Base-by-base conservation (phyloP, 2,113 vertebrate species). In the Ardeotis arabs region DNA sequence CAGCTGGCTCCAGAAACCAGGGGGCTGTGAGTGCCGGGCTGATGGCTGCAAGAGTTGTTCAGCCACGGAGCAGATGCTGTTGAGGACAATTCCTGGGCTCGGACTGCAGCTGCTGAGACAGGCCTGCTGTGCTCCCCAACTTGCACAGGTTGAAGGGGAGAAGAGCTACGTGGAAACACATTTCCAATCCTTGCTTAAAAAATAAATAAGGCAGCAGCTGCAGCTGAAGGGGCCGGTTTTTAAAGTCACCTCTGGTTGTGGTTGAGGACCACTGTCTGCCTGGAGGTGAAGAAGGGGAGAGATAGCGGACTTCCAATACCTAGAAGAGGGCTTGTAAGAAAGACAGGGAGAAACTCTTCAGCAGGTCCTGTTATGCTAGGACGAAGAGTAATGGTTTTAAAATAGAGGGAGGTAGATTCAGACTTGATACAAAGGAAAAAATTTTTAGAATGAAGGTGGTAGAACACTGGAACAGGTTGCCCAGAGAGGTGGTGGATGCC, bases 241-340 rank as follows among this genome's bases (percentile, higher is more conserved):
- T 35, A 7, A 55, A 41, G 27, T 50, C 29, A 25, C 33, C 41
- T 4, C 21, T 72, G 41, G 37, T 25, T 53, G 49, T 55, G 53
- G 24, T 12, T 47, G 22, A 60, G 41, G 67, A 44, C 29, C 25
- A 35, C 39, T 18, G 7, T 20, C 56, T 78, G 25, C 29, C 67
- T 2, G 0, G 24, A 14, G 15, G 14, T 24, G 14, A 56, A 39
- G 21, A 37, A 44, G 56, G 9, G 19, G 37, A 35, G 0, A 2
- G 44, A 1, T 15, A 44, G 41, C 14, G 6, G 14, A 44, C 14
- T 44, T 44, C 14, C 41, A 44, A 14, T 16, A 44, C 41, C 14
- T 44, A 44, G 15, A 44, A 44, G 41, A 44, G 41, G 41, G 41
- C 41, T 44, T 44, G 41, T 44, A 44, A 44, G 41, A 44, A 44